phyloP scores from a whole-genome alignment of 2,888 invertebrate species.

The Conistra vaccinii region DNA sequence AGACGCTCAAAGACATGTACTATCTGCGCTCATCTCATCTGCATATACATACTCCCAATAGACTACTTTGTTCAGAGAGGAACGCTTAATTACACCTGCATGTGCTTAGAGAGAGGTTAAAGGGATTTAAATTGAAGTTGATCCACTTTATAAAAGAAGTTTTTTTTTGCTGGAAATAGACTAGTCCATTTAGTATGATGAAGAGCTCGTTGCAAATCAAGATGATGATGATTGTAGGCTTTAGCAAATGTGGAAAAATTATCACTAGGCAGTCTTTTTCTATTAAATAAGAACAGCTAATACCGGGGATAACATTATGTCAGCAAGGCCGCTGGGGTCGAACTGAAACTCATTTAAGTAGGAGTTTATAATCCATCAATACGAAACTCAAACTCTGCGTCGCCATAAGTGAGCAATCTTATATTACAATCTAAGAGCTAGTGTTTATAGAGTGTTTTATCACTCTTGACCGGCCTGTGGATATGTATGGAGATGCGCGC shows the following conservation, averaged over 20 bases:
- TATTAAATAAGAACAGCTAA: neutral
- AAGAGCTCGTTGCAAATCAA: neutral
- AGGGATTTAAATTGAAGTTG: conserved; percentile 23
- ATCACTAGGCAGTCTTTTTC: neutral
- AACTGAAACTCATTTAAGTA: neutral
- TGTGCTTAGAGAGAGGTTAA: neutral
- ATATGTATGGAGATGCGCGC: too few relatives aligned
- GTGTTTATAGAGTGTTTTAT: too few relatives aligned
- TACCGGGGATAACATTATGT: too few relatives aligned
- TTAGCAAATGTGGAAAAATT: neutral
- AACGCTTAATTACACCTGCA: conserved; percentile 44
- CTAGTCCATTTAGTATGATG: neutral
- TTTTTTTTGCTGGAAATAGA: neutral
- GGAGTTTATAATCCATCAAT: neutral
- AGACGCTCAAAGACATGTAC: conserved; percentile 54
- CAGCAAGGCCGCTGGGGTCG: too few relatives aligned
- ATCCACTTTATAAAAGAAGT: neutral
- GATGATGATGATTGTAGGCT: neutral
- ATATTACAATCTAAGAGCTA: too few relatives aligned
- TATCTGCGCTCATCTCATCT: conserved; percentile 53
- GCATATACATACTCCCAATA: conserved; percentile 51
- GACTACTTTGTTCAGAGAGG: conserved; percentile 43
- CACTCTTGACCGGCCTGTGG: too few relatives aligned
- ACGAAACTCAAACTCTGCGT: too few relatives aligned
- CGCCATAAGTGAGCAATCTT: too few relatives aligned